phyloP scores from a whole-genome alignment of 2,113 vertebrate species.

The Mus pahari region DNA sequence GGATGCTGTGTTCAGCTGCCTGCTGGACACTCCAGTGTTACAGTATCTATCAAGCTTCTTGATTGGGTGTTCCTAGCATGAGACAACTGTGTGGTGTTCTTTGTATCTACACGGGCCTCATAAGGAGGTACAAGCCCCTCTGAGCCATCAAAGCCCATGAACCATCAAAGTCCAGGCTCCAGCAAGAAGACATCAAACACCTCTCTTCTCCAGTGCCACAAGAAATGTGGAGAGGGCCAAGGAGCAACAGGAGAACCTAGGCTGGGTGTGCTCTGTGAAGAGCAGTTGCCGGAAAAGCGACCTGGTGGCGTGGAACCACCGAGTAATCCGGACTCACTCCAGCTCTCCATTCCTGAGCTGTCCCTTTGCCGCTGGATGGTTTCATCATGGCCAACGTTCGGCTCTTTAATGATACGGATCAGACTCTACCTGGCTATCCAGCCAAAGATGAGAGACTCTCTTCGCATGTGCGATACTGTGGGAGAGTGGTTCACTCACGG shows the following conservation, averaged over 20 bases:
- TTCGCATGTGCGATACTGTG: background rate
- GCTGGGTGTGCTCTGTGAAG: background rate
- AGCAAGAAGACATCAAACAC: background rate
- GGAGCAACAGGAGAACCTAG: background rate
- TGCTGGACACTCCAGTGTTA: background rate
- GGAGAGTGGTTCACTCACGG: background rate
- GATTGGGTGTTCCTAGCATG: background rate
- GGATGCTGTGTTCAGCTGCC: background rate
- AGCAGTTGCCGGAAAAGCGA: background rate
- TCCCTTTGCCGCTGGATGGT: too few relatives aligned
- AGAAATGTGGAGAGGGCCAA: accelerated
- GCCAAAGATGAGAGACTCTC: background rate
- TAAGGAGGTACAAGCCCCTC: background rate
- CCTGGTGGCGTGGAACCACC: background rate
- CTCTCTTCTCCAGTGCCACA: background rate
- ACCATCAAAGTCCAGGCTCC: background rate
- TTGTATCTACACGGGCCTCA: background rate
- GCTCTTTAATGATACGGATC: background rate
- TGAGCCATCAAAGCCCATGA: background rate
- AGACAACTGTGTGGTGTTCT: background rate
- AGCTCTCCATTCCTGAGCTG: background rate
- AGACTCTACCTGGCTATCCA: too few relatives aligned
- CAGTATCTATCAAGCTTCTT: background rate
- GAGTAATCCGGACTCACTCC: background rate
- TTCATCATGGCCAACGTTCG: too few relatives aligned